A percentile compares a stretch with the other conserved stretches of the same genome.
Conservation (phyloP, 2,113 vertebrate species). For the Anguilla japonica region DNA sequence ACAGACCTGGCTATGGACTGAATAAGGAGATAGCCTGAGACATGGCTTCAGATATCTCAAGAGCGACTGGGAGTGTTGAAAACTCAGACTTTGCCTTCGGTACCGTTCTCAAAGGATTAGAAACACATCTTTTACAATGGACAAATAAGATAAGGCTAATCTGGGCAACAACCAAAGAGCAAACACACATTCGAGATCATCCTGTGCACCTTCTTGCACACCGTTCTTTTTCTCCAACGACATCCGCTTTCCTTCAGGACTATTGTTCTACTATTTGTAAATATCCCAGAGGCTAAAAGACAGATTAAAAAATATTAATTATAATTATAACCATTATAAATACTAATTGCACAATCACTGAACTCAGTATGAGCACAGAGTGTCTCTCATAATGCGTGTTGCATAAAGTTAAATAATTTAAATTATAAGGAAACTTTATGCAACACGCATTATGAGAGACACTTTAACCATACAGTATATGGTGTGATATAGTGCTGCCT, state of each 20-base stretch:
- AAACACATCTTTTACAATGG: neutral
- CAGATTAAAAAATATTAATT: neutral
- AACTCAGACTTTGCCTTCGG: too few species aligned
- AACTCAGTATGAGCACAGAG: neutral
- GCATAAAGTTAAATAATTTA: too few species aligned
- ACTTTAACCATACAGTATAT: neutral
- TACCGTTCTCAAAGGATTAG: too few species aligned
- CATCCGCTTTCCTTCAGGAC: neutral
- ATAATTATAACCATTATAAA: neutral
- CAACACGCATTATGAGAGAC: neutral
- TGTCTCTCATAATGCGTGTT: neutral
- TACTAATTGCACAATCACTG: neutral
- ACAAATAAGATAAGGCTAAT: neutral
- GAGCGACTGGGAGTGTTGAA: too few species aligned
- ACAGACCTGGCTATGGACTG: neutral
- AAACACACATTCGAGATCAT: neutral
- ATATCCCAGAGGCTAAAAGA: neutral
- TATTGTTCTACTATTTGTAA: neutral
- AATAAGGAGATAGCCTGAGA: too few species aligned
- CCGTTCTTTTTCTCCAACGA: neutral
- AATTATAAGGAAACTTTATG: too few species aligned
- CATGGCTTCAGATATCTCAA: too few species aligned
- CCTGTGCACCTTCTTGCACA: neutral
- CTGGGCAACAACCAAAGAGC: neutral
- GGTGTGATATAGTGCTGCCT: neutral